Evolutionary conservation across 2,888 invertebrate species (phyloP).

Genomic region (Rhimphoctona megacephalus): DNA sequence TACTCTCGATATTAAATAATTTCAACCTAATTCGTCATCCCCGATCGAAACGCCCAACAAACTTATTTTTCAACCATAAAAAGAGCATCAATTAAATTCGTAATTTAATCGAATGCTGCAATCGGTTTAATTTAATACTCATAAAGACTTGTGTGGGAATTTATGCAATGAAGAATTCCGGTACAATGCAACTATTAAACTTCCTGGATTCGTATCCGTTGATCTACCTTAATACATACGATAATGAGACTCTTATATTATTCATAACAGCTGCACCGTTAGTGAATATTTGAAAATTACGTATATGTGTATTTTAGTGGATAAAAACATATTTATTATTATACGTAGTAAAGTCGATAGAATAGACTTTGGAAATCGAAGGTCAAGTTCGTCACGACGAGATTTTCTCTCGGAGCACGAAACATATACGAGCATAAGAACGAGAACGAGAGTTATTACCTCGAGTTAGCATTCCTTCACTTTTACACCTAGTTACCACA

Average conservation of each 20-base stretch:
- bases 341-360: not conserved
- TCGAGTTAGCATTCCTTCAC: constrained; percentile 34
- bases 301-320: not conserved
- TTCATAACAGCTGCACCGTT: constrained; percentile 29
- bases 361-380: constrained; percentile 51
- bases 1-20: not conserved
- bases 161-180: constrained; percentile 35
- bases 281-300: not conserved
- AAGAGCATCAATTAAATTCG: not conserved
- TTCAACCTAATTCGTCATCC: not conserved
- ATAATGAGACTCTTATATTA: constrained; percentile 38
- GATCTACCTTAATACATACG: constrained; percentile 28
- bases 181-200: constrained; percentile 16
- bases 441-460: constrained; percentile 56
- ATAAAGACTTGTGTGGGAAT: not conserved
- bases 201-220: constrained; percentile 34
- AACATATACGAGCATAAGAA: constrained; percentile 6
- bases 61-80: not conserved
- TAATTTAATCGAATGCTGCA: not conserved
- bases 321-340: not conserved
- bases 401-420: constrained; percentile 50
- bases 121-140: not conserved
- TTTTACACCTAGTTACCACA: constrained; percentile 46
- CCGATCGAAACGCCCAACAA: not conserved
- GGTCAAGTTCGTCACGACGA: constrained; percentile 61